A percentile compares a stretch with the other conserved stretches of the same genome.
Evolutionary conservation across 2,888 invertebrate genomes (phyloP).

Genomic region (Mythimna ferrago): DNA sequence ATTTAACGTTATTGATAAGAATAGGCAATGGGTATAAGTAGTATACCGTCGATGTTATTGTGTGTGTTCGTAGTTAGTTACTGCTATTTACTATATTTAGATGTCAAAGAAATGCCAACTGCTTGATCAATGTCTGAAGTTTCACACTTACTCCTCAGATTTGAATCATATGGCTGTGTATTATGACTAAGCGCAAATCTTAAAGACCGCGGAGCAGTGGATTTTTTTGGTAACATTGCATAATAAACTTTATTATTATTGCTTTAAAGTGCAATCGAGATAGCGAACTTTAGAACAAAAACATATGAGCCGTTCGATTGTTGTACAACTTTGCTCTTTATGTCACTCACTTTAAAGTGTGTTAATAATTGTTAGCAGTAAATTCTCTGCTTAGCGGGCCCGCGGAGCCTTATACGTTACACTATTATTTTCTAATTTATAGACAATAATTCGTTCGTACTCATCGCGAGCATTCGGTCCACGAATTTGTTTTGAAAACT

Average conservation of each 20-base stretch:
- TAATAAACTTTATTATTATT: slow-evolving; percentile 3
- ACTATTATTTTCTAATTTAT: slow-evolving; percentile 5
- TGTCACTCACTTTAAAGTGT: neutral
- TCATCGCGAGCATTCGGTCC: neutral
- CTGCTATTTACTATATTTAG: neutral
- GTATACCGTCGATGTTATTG: neutral
- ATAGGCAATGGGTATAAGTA: slow-evolving; percentile 1
- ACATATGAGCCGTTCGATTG: neutral
- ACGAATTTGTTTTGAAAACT: neutral
- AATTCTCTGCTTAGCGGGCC: neutral
- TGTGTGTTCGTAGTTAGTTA: slow-evolving; percentile 1
- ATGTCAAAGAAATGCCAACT: slow-evolving; percentile 7
- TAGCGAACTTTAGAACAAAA: neutral
- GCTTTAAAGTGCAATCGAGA: slow-evolving; percentile 1
- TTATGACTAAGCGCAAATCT: neutral
- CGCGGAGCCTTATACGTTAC: neutral
- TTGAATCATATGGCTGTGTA: neutral
- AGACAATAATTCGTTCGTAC: slow-evolving; percentile 17
- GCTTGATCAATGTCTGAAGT: neutral
- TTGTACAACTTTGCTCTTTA: slow-evolving; percentile 3
- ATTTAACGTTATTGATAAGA: slow-evolving; percentile 14
- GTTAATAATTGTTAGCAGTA: slow-evolving; percentile 6
- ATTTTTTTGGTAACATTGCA: slow-evolving; percentile 4
- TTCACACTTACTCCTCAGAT: neutral
- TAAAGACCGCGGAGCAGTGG: neutral